phyloP scores from a whole-genome alignment of 2,888 invertebrate species.

The Hanleya hanleyi region DNA sequence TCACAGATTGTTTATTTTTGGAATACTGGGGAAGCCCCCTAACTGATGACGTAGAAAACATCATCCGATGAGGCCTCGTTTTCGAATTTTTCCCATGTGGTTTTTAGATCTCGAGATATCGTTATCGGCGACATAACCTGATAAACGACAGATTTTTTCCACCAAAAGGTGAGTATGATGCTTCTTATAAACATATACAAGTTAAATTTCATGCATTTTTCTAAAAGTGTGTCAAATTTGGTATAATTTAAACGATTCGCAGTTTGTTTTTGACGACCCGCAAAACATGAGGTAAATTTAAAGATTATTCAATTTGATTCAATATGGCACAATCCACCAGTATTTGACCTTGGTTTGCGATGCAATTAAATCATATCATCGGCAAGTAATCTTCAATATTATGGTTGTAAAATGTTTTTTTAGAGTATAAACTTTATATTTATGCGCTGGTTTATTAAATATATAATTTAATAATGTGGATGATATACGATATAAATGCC shows the following conservation, averaged over 20 bases:
- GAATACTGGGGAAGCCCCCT: not conserved
- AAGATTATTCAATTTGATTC: too few relatives aligned
- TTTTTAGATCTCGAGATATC: not conserved
- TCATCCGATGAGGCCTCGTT: not conserved
- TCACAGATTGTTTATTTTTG: slow-evolving; percentile 1
- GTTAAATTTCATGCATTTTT: not conserved
- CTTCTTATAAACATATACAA: not conserved
- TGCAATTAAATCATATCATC: not conserved
- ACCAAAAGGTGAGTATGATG: not conserved
- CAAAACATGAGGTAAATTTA: not conserved
- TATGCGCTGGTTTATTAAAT: not conserved
- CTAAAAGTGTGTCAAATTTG: slow-evolving; percentile 1
- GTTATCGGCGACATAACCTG: not conserved
- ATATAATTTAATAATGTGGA: slow-evolving; percentile 7
- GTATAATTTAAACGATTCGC: slow-evolving; percentile 1
- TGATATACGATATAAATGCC: not conserved
- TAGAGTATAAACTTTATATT: slow-evolving; percentile 4
- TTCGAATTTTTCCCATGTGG: slow-evolving; percentile 4
- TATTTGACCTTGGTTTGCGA: not conserved
- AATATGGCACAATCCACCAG: not conserved
- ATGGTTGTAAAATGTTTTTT: not conserved
- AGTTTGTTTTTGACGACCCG: slow-evolving; percentile 3
- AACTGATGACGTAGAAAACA: not conserved
- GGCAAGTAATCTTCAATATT: slow-evolving; percentile 4
- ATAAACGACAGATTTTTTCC: not conserved